Evolutionary conservation across 2,797 vertebrate species (phyloP).

Genomic region (Schizopygopsis pylzovi): DNA sequence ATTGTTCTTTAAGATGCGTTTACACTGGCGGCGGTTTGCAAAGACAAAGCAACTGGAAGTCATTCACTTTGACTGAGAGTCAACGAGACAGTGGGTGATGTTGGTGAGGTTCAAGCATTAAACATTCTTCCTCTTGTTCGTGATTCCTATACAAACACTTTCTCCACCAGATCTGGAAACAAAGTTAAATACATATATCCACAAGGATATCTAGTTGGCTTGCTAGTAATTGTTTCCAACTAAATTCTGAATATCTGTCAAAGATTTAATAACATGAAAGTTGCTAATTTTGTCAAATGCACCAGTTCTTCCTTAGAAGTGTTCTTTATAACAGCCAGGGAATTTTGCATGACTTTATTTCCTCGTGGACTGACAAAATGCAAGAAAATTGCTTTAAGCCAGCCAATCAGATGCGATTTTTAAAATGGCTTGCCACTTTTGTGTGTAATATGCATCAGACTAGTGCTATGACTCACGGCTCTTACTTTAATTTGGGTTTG

Average conservation of each 20-base stretch:
- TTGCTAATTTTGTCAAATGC: not conserved
- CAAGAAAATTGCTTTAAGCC: not conserved
- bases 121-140: not conserved
- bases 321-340: not conserved
- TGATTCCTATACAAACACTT: not conserved
- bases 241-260: not conserved
- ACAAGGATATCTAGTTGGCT: not conserved
- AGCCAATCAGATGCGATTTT: not conserved
- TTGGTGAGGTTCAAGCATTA: not conserved
- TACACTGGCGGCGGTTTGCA: not conserved
- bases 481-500: slow-evolving; percentile 71
- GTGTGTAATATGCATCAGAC: not conserved
- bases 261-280: not conserved
- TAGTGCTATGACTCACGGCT: not conserved
- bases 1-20: not conserved
- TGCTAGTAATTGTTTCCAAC: not conserved
- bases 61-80: not conserved
- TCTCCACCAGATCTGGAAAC: not conserved
- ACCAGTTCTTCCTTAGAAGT: not conserved
- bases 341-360: not conserved
- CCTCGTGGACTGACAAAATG: not conserved
- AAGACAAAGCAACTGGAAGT: not conserved
- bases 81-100: not conserved
- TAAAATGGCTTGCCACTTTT: not conserved
- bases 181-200: not conserved